A percentile compares a stretch with the other conserved stretches of the same genome.
Evolutionary conservation across 2,113 vertebrate genomes (phyloP).

Genomic region (Prionailurus viverrinus): DNA sequence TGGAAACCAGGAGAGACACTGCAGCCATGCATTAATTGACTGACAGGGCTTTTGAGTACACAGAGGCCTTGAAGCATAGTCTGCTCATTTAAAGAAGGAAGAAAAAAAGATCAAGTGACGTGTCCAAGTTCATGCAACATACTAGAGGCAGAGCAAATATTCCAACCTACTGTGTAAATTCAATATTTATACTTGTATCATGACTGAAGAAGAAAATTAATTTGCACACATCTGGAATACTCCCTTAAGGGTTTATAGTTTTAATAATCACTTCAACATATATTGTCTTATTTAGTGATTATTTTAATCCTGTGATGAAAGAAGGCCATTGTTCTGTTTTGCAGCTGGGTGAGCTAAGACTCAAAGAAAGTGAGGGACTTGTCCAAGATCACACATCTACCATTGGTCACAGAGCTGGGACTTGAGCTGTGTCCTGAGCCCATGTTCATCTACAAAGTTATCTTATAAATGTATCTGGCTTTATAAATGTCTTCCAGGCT

Average conservation of each 20-base stretch:
- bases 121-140: neutral
- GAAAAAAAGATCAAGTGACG: neutral
- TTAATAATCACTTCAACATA: neutral
- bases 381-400: neutral
- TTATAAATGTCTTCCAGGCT: neutral
- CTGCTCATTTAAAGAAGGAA: neutral
- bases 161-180: neutral
- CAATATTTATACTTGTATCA: neutral
- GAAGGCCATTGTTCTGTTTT: neutral
- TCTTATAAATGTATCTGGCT: neutral
- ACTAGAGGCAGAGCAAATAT: neutral
- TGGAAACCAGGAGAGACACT: neutral
- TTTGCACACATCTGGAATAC: neutral
- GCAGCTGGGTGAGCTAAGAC: neutral
- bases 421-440: neutral
- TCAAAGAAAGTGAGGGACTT: neutral
- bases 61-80: neutral
- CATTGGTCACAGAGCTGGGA: neutral
- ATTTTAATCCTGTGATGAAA: neutral
- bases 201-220: neutral
- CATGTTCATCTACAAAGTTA: slow-evolving; percentile 23
- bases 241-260: neutral
- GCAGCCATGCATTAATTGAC: neutral
- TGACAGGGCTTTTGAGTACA: neutral
- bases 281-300: slow-evolving; percentile 9